Evolutionary conservation across 2,888 invertebrate species (phyloP).

Genomic region (Nowickia ferox): DNA sequence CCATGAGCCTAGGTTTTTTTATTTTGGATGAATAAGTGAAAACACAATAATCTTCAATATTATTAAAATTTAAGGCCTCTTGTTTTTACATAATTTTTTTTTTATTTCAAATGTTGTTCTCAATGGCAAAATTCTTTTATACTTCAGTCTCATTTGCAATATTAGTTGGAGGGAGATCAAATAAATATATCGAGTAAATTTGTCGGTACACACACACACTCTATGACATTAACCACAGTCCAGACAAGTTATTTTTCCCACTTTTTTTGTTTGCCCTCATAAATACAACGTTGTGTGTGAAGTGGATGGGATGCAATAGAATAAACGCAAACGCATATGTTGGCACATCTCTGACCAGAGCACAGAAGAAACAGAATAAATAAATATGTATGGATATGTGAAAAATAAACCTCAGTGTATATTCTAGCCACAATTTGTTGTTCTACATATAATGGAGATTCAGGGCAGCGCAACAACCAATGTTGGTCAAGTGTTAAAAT

Average conservation of each 20-base stretch:
- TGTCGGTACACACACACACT: conserved; percentile 8
- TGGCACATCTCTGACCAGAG: conserved; percentile 14
- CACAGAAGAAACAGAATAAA: background rate
- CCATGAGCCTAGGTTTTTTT: no score
- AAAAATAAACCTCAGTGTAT: conserved; percentile 53
- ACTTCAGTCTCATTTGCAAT: background rate
- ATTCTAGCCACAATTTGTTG: conserved; percentile 65
- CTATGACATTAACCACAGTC: conserved; percentile 60
- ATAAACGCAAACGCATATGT: conserved; percentile 29
- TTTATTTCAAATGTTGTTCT: no score
- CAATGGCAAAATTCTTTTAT: background rate
- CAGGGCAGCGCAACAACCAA: conserved; percentile 20
- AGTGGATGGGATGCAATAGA: conserved; percentile 12
- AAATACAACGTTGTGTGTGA: conserved; percentile 6
- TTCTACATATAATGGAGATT: conserved; percentile 57
- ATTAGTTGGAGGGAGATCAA: conserved; percentile 20
- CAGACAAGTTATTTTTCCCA: conserved; percentile 51
- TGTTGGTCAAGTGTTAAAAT: conserved; percentile 68
- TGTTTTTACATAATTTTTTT: no score
- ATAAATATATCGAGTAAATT: conserved; percentile 41
- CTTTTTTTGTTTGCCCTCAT: background rate
- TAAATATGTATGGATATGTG: conserved; percentile 16
- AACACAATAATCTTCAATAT: no score
- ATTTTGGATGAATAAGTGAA: no score
- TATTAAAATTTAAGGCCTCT: no score